Conservation (phyloP, 2,113 vertebrate genomes). For the Pelobates fuscus region DNA sequence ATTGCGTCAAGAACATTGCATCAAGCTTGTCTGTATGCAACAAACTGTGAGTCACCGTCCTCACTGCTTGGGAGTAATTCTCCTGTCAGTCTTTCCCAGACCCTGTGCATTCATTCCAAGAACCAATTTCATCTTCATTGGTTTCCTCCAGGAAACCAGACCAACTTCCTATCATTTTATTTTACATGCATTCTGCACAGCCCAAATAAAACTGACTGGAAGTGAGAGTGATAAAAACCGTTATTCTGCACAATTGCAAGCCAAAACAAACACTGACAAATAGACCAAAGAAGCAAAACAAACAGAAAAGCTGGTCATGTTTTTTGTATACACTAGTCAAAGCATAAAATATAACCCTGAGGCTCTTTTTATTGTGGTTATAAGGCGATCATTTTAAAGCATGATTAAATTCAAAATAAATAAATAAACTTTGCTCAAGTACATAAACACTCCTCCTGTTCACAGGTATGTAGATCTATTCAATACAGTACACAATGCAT, state of each 20-base stretch:
- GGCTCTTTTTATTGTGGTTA: not conserved
- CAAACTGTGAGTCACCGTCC: conserved; percentile 70
- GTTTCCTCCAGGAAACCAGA: conserved; percentile 81
- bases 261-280: conserved; percentile 67
- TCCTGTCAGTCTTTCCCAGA: conserved; percentile 75
- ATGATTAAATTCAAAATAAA: too few relatives aligned
- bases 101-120: conserved; percentile 72
- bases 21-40: conserved; percentile 66
- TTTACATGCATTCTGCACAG: conserved; percentile 74
- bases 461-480: too few relatives aligned
- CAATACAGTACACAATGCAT: too few relatives aligned
- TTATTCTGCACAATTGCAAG: conserved; percentile 59
- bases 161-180: conserved; percentile 80
- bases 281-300: not conserved
- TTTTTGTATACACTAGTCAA: conserved; percentile 54
- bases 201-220: conserved; percentile 72
- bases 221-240: conserved; percentile 67
- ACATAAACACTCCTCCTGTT: too few relatives aligned
- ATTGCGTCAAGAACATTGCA: conserved; percentile 45
- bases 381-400: too few relatives aligned
- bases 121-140: conserved; percentile 76
- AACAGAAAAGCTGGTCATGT: conserved; percentile 54
- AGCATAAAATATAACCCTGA: conserved; percentile 44
- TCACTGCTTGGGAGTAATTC: conserved; percentile 71
- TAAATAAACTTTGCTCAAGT: too few relatives aligned